These are phyloP conservation scores for Danaus melanippus DNA, from an alignment of 1,140 invertebrate species.

Conservation along the genomic window DNA sequence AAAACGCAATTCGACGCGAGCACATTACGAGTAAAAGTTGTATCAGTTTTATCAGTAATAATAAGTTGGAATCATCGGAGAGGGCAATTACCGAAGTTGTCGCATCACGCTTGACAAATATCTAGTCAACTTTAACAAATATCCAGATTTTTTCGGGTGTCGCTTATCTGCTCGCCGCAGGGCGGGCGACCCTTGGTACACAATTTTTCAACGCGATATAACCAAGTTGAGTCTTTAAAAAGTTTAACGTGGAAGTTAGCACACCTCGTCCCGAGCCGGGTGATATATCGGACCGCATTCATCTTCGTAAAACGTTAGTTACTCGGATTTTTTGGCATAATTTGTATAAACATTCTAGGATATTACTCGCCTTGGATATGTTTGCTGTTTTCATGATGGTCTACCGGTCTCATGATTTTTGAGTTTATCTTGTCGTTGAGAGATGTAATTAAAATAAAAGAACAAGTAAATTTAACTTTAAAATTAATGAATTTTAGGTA, in stretches of 20 bases:
- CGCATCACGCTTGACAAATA: constrained; percentile 58
- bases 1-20: neutral
- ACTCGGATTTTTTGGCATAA: constrained; percentile 11
- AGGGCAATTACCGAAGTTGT: constrained; percentile 60
- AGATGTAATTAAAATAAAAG: too few relatives aligned
- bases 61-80: constrained; percentile 20
- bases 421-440: too few relatives aligned
- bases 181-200: constrained; percentile 54
- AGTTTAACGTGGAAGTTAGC: constrained; percentile 62
- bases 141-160: constrained; percentile 49
- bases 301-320: constrained; percentile 42
- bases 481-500: too few relatives aligned
- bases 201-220: constrained; percentile 68
- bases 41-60: constrained; percentile 15
- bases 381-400: too few relatives aligned
- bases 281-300: constrained; percentile 59
- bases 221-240: constrained; percentile 66
- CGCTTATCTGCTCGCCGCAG: constrained; percentile 54
- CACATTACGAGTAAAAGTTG: constrained; percentile 19
- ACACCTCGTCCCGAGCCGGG: constrained; percentile 44
- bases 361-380: too few relatives aligned
- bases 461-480: too few relatives aligned
- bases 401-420: too few relatives aligned
- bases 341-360: too few relatives aligned
- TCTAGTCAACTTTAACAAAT: constrained; percentile 60